These are phyloP conservation scores for Phlogophora meticulosa DNA, from an alignment of 2,888 invertebrate species.

Conservation along the genomic window DNA sequence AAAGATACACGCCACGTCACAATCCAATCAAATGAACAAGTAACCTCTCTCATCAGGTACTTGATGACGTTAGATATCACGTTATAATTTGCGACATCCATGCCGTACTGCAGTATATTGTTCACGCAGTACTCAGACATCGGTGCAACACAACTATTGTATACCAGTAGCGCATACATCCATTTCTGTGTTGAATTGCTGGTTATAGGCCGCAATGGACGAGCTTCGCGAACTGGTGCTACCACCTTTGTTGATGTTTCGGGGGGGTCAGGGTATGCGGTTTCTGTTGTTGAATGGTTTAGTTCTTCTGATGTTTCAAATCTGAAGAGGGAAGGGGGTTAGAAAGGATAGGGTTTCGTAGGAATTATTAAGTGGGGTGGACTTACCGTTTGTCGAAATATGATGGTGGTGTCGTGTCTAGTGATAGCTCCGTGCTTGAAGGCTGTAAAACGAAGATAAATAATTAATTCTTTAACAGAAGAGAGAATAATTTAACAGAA, in stretches of 20 bases:
- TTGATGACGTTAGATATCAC: constrained; percentile 79
- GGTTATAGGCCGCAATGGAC: constrained; percentile 63
- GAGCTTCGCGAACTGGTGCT: constrained; percentile 29
- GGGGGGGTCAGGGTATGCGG: constrained; percentile 7
- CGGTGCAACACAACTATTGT: constrained; percentile 85
- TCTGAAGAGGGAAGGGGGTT: constrained; percentile 71
- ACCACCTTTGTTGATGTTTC: constrained; percentile 7
- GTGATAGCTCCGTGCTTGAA: constrained; percentile 74
- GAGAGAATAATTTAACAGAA: too few relatives aligned
- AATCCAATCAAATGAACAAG: constrained; percentile 52
- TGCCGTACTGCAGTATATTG: constrained; percentile 83
- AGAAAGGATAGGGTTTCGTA: constrained; percentile 37
- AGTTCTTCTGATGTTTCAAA: constrained; percentile 79
- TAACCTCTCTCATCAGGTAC: constrained; percentile 84
- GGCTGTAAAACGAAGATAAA: constrained; percentile 75
- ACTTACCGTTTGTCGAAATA: constrained; percentile 85
- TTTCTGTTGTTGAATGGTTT: constrained; percentile 40
- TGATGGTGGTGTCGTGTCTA: constrained; percentile 79
- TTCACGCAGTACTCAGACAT: constrained; percentile 86
- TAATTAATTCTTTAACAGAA: not conserved
- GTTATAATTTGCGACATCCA: constrained; percentile 86
- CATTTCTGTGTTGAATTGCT: constrained; percentile 78
- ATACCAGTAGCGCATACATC: constrained; percentile 85
- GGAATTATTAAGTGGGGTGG: constrained; percentile 5
- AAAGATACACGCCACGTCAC: constrained; percentile 49